A percentile compares a stretch with the other conserved stretches of the same genome.
Conservation (phyloP, 1,140 invertebrate species). For the Rhizoglyphus robini region DNA sequence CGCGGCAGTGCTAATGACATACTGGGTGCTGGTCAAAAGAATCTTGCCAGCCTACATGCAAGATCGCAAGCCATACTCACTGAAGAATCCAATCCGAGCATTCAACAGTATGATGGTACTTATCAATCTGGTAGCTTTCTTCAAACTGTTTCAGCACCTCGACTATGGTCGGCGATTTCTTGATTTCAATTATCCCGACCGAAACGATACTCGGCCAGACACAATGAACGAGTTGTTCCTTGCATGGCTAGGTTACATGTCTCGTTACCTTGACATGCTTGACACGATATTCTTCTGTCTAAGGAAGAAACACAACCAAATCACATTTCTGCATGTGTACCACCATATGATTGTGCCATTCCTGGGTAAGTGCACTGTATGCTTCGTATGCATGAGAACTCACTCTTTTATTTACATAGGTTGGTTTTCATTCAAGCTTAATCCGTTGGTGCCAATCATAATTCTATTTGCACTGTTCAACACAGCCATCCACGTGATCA, state of each 20-base stretch:
- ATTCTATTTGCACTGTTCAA: slow-evolving; percentile 45
- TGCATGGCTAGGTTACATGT: slow-evolving; percentile 6
- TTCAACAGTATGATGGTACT: slow-evolving; percentile 47
- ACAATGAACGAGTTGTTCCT: not conserved
- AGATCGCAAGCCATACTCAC: slow-evolving; percentile 61
- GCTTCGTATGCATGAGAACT: not conserved
- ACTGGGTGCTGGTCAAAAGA: slow-evolving; percentile 64
- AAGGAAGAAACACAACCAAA: slow-evolving; percentile 79
- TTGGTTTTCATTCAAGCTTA: slow-evolving; percentile 19
- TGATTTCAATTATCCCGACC: slow-evolving; percentile 13
- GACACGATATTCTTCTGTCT: slow-evolving; percentile 61
- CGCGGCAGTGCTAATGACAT: slow-evolving; percentile 35
- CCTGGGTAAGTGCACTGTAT: slow-evolving; percentile 3
- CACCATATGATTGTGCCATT: slow-evolving; percentile 38
- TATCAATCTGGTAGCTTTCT: not conserved
- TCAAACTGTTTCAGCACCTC: not conserved
- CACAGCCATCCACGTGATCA: slow-evolving; percentile 57
- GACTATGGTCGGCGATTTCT: slow-evolving; percentile 8
- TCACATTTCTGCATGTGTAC: slow-evolving; percentile 81
- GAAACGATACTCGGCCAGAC: not conserved
- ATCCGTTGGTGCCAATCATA: slow-evolving; percentile 17
- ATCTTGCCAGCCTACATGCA: slow-evolving; percentile 70
- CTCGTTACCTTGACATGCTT: slow-evolving; percentile 17
- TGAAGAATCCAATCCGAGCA: slow-evolving; percentile 55
- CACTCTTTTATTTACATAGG: not conserved